Conservation (phyloP, 2,888 invertebrate species). For the Timema podura region DNA sequence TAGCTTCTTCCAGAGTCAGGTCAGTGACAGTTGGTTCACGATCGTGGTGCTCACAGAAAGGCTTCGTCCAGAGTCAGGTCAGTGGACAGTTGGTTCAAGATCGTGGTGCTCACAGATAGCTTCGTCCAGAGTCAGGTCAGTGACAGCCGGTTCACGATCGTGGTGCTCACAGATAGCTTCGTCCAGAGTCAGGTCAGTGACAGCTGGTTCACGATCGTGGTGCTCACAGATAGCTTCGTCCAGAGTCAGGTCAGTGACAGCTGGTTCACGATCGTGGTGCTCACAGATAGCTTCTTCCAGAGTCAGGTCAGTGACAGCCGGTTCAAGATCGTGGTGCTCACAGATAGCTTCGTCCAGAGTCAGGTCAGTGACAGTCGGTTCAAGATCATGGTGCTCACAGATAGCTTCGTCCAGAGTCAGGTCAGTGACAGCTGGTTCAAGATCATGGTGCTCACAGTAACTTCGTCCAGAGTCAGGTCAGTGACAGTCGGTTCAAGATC, state of each 20-base stretch:
- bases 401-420: conserved; percentile 34
- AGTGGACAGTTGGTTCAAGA: conserved; percentile 23
- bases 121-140: conserved; percentile 33
- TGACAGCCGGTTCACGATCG: conserved; percentile 34
- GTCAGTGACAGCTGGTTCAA: conserved; percentile 34
- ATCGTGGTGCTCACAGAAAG: conserved; percentile 34
- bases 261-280: conserved; percentile 33
- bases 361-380: conserved; percentile 34
- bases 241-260: conserved; percentile 32
- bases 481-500: conserved; percentile 34
- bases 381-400: conserved; percentile 34
- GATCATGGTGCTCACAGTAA: conserved; percentile 33
- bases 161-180: conserved; percentile 34
- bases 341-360: conserved; percentile 34
- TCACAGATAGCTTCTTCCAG: conserved; percentile 34
- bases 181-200: conserved; percentile 31
- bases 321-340: conserved; percentile 34
- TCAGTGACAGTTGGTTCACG: conserved; percentile 23
- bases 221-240: conserved; percentile 35
- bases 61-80: conserved; percentile 33
- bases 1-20: conserved; percentile 33
- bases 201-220: conserved; percentile 34
- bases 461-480: conserved; percentile 33
- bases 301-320: conserved; percentile 33
- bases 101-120: conserved; percentile 34